phyloP scores from a whole-genome alignment of 2,113 vertebrate species.

The Equus quagga region DNA sequence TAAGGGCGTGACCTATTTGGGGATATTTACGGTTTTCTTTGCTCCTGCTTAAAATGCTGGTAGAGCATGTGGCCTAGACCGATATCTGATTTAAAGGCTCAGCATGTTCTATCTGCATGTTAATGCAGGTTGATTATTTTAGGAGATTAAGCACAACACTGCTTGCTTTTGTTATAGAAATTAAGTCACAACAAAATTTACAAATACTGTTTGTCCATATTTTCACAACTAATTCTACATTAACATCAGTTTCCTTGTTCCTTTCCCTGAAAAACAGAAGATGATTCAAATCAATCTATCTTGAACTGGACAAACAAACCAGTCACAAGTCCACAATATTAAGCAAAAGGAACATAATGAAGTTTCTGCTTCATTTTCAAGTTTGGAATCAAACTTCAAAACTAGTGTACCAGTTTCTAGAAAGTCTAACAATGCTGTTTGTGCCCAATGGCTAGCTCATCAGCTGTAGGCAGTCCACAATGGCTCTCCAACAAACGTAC shows the following conservation, averaged over 20 bases:
- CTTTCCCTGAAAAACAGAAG: background rate
- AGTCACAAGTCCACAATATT: background rate
- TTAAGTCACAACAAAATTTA: background rate
- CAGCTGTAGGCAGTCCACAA: conserved; percentile 92
- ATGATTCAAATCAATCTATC: background rate
- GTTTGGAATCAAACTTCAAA: background rate
- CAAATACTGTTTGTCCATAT: background rate
- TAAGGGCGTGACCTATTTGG: background rate
- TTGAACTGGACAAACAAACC: background rate
- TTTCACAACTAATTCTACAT: background rate
- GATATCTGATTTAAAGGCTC: background rate
- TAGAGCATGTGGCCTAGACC: background rate
- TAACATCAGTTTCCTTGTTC: background rate
- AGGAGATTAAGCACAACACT: background rate
- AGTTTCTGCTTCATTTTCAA: conserved; percentile 10
- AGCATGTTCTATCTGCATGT: background rate
- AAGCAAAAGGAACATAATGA: background rate
- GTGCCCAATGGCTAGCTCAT: conserved; percentile 86
- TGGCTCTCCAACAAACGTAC: conserved; percentile 90
- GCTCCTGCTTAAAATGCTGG: background rate
- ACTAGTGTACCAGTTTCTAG: background rate
- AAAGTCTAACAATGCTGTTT: conserved; percentile 15
- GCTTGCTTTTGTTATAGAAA: background rate
- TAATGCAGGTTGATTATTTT: background rate
- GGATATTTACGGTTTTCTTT: background rate